Evolutionary conservation across 2,797 vertebrate species (phyloP).

Genomic region (Pseudomugil tenellus): DNA sequence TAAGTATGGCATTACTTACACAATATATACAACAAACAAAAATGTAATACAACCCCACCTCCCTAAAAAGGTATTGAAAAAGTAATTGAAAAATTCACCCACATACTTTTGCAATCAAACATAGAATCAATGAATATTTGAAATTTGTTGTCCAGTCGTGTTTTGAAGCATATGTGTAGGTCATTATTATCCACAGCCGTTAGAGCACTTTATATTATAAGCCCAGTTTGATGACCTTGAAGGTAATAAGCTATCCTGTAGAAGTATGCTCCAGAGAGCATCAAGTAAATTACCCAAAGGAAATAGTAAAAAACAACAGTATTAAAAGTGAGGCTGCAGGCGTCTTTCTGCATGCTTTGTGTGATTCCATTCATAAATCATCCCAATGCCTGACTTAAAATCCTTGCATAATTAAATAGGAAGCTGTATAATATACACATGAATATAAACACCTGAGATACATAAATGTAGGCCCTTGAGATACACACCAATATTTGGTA

Average conservation of each 20-base stretch:
- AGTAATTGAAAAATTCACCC: neutral
- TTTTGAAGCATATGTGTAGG: constrained; percentile 5
- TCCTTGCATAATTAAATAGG: constrained; percentile 80
- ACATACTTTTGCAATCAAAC: neutral
- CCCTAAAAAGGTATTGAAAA: too few relatives aligned
- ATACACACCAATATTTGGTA: constrained; percentile 1
- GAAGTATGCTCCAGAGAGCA: constrained; percentile 69
- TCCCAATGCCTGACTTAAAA: constrained; percentile 80
- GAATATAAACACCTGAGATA: constrained; percentile 52
- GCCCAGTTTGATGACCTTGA: constrained; percentile 77
- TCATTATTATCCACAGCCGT: constrained; percentile 14
- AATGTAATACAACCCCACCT: too few relatives aligned
- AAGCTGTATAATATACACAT: constrained; percentile 45
- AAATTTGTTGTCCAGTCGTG: neutral
- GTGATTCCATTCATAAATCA: constrained; percentile 81
- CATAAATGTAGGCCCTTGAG: constrained; percentile 1
- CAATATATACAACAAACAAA: too few relatives aligned
- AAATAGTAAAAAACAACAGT: constrained; percentile 80
- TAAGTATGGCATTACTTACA: too few relatives aligned
- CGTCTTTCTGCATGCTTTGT: constrained; percentile 67
- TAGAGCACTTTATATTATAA: constrained; percentile 35
- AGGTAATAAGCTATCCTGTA: constrained; percentile 63
- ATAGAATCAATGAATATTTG: neutral
- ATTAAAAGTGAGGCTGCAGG: constrained; percentile 76
- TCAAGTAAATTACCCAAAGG: constrained; percentile 77